Evolutionary conservation across 2,113 vertebrate genomes (phyloP).

Genomic region (Ictalurus furcatus): DNA sequence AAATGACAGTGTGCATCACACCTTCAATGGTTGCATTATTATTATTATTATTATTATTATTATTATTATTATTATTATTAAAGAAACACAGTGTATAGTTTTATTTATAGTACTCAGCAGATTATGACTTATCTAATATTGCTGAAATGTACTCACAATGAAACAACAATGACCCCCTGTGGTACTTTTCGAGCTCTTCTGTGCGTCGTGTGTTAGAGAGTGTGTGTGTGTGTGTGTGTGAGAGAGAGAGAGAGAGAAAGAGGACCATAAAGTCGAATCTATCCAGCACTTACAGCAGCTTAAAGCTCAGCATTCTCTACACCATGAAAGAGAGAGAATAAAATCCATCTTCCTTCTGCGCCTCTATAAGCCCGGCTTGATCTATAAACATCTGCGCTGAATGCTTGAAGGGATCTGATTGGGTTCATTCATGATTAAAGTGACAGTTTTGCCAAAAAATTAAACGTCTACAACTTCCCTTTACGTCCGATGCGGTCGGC

Average conservation of each 20-base stretch:
- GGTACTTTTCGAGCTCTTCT: neutral
- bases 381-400: neutral
- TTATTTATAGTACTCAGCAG: neutral
- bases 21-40: neutral
- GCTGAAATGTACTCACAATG: neutral
- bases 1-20: neutral
- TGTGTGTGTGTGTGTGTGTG: neutral
- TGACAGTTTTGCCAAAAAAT: neutral
- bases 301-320: neutral
- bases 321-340: neutral
- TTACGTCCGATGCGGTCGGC: neutral
- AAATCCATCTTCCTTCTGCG: neutral
- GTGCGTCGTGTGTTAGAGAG: neutral
- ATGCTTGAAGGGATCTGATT: neutral
- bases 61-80: neutral
- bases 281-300: neutral
- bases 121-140: neutral
- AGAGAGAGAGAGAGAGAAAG: neutral
- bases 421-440: neutral
- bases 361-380: neutral
- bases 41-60: neutral
- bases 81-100: neutral
- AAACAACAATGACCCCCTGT: constrained; percentile 50
- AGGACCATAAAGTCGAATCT: neutral
- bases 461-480: neutral